These are phyloP conservation scores for Argyresthia goedartella DNA, from an alignment of 2,888 invertebrate species.

Conservation along the genomic window DNA sequence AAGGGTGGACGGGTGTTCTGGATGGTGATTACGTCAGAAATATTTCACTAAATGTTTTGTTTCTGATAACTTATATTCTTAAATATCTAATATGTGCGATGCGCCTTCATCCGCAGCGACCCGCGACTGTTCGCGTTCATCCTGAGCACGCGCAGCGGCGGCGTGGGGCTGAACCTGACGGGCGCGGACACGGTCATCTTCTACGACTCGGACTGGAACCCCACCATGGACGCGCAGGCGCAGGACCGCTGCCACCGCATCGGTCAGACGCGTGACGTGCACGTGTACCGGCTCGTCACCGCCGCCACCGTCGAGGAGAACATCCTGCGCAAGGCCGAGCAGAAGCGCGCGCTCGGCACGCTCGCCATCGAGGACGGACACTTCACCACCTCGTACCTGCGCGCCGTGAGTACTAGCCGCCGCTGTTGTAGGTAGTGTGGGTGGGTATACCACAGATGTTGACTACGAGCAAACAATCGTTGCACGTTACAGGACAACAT, in stretches of 20 bases:
- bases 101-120: too few species aligned
- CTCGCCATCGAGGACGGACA: slow-evolving; percentile 99
- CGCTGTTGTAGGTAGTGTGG: slow-evolving; percentile 78
- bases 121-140: slow-evolving; percentile 97
- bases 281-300: slow-evolving; percentile 97
- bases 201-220: slow-evolving; percentile 99
- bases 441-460: slow-evolving; percentile 14
- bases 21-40: too few species aligned
- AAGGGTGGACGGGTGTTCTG: too few species aligned
- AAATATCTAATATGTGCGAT: too few species aligned
- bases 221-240: slow-evolving; percentile 97
- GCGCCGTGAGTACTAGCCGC: too few species aligned
- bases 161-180: slow-evolving; percentile 97
- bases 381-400: slow-evolving; percentile 97
- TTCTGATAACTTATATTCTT: too few species aligned
- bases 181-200: slow-evolving; percentile 99
- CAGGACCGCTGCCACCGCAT: slow-evolving; percentile 98
- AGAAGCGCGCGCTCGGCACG: slow-evolving; percentile 95
- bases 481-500: slow-evolving; percentile 74
- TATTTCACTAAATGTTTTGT: too few species aligned
- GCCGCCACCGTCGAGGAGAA: slow-evolving; percentile 99
- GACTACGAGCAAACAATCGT: too few species aligned
- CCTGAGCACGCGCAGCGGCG: slow-evolving; percentile 96
- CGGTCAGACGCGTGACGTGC: slow-evolving; percentile 98
- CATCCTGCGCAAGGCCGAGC: slow-evolving; percentile 98